A percentile compares a stretch with the other conserved stretches of the same genome.
phyloP scores from a whole-genome alignment of 2,113 vertebrate species.

The Marcusenius ussheri region DNA sequence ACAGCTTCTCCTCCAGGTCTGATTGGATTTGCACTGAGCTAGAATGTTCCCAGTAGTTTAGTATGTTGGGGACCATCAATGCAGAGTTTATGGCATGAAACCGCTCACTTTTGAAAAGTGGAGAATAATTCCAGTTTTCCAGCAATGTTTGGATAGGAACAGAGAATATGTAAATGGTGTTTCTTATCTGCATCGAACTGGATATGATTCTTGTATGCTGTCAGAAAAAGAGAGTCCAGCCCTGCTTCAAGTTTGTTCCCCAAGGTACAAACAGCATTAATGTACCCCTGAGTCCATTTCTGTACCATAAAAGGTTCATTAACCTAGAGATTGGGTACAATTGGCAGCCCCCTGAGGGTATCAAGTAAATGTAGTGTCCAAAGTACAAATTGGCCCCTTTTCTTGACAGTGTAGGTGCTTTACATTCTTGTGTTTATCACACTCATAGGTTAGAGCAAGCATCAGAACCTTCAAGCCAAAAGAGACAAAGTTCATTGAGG shows the following conservation, averaged over 20 bases:
- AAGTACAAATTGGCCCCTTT: background rate
- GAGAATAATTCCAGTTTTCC: background rate
- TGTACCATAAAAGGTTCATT: background rate
- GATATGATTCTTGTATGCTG: background rate
- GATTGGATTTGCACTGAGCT: background rate
- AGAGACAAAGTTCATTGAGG: slow-evolving; percentile 75
- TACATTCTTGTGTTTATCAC: background rate
- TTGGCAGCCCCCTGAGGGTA: background rate
- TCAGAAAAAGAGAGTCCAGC: background rate
- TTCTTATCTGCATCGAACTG: background rate
- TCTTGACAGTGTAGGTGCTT: background rate
- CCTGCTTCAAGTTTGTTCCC: background rate
- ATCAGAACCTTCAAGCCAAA: slow-evolving; percentile 79
- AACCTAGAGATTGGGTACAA: background rate
- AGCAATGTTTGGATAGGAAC: background rate
- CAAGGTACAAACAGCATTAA: background rate
- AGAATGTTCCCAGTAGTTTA: background rate
- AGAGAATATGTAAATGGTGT: background rate
- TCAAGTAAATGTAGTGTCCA: background rate
- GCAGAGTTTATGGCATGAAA: too few relatives aligned
- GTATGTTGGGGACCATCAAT: background rate
- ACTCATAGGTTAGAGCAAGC: slow-evolving; percentile 74
- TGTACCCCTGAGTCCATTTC: background rate
- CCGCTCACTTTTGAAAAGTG: background rate
- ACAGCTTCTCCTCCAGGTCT: background rate